phyloP scores from a whole-genome alignment of 2,113 vertebrate genomes.

The Eulacestoma nigropectus region DNA sequence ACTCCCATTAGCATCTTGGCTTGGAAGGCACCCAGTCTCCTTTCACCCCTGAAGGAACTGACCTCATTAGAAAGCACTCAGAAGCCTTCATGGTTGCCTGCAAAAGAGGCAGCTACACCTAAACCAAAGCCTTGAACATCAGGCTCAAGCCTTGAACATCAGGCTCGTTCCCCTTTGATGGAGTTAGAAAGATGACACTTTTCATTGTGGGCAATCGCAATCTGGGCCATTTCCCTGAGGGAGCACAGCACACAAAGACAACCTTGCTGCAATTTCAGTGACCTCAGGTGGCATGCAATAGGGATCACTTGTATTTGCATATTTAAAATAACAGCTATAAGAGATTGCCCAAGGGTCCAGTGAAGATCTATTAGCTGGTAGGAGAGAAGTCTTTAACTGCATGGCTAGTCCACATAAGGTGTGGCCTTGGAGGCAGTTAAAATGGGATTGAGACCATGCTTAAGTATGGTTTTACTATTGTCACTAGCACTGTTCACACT shows the following conservation, averaged over 20 bases:
- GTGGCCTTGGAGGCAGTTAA: background rate
- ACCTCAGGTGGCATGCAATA: background rate
- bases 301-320: background rate
- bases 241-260: background rate
- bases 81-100: background rate
- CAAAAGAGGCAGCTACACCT: background rate
- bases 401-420: background rate
- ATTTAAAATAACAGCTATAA: background rate
- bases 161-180: background rate
- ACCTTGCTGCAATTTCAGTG: background rate
- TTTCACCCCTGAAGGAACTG: slow-evolving; percentile 9
- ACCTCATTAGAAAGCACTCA: background rate
- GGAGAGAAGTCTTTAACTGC: background rate
- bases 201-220: background rate
- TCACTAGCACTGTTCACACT: background rate
- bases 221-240: background rate
- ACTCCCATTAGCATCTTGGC: background rate
- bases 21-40: slow-evolving; percentile 29
- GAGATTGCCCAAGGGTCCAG: background rate
- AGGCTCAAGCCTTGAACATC: background rate
- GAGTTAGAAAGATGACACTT: background rate
- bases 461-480: background rate
- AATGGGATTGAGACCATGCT: background rate
- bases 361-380: slow-evolving; percentile 10
- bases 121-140: background rate